Evolutionary conservation across 2,888 invertebrate genomes (phyloP).

Genomic region (Tachina grossa): DNA sequence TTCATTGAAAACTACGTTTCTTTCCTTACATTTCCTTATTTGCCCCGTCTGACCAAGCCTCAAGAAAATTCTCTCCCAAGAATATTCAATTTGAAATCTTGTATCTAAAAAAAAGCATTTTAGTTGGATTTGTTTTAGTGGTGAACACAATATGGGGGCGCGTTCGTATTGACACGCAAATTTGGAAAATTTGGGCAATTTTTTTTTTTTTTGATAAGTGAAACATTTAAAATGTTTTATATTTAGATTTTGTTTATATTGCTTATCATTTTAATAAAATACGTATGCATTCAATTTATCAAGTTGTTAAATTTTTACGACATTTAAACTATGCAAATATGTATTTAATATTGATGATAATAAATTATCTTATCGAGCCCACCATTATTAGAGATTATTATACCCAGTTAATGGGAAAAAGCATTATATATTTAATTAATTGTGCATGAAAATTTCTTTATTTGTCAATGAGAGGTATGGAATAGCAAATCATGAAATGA

Average conservation of each 20-base stretch:
- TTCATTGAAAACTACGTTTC: too few species aligned
- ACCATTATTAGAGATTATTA: background rate
- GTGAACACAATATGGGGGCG: constrained; percentile 43
- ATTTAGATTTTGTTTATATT: background rate
- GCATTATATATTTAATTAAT: too few species aligned
- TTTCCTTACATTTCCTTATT: background rate
- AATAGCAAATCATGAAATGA: too few species aligned
- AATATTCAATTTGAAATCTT: background rate
- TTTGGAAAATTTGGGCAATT: constrained; percentile 8
- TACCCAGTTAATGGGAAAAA: background rate
- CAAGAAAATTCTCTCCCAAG: background rate
- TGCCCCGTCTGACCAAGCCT: background rate
- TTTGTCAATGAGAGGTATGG: too few species aligned
- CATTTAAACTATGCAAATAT: background rate
- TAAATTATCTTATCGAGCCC: background rate
- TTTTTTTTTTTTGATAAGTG: background rate
- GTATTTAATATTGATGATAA: background rate
- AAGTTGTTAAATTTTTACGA: background rate
- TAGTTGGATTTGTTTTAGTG: constrained; percentile 21
- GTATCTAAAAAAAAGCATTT: background rate
- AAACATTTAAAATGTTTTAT: background rate
- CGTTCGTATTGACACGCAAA: constrained; percentile 50
- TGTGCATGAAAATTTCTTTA: too few species aligned
- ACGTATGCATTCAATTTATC: background rate
- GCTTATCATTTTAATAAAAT: background rate